These are phyloP conservation scores for Sarcophaga caerulescens DNA, from an alignment of 2,888 invertebrate genomes.

Conservation along the genomic window DNA sequence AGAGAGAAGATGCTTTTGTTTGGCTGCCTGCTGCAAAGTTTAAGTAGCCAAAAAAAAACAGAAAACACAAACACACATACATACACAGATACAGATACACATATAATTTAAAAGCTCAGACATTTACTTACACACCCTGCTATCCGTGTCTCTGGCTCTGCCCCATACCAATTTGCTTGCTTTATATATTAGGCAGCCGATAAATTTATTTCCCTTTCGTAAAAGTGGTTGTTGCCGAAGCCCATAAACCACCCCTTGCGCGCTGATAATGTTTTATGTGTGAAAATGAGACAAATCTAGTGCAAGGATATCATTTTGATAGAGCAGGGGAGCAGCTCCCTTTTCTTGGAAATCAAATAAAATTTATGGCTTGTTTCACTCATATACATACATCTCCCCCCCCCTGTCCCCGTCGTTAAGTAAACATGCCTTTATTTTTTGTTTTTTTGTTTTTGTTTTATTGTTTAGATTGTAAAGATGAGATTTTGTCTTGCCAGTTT, in stretches of 20 bases:
- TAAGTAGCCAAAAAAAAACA: slow-evolving; percentile 23
- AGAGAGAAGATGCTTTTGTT: neutral
- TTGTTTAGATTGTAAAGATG: slow-evolving; percentile 53
- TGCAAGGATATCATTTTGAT: slow-evolving; percentile 28
- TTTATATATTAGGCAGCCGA: neutral
- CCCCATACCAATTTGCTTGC: neutral
- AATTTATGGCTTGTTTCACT: slow-evolving; percentile 38
- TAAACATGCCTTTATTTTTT: no score
- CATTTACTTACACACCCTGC: slow-evolving; percentile 12
- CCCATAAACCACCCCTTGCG: slow-evolving; percentile 61
- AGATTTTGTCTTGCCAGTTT: slow-evolving; percentile 38
- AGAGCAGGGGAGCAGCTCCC: neutral
- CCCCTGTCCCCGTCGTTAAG: neutral
- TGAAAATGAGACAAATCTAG: slow-evolving; percentile 69
- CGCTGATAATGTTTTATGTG: slow-evolving; percentile 51
- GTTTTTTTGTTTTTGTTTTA: slow-evolving; percentile 34
- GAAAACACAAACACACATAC: neutral
- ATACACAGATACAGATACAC: slow-evolving; percentile 56
- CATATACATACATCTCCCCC: neutral
- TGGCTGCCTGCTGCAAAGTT: slow-evolving; percentile 1
- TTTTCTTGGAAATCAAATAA: slow-evolving; percentile 23
- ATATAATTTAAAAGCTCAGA: slow-evolving; percentile 51
- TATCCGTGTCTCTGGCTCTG: neutral
- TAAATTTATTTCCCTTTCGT: neutral
- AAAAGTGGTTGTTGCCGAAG: neutral